Evolutionary conservation across 1,140 invertebrate species (phyloP), one percentile per base, ranked within the genome.

Genomic region (Eueides isabella): DNA sequence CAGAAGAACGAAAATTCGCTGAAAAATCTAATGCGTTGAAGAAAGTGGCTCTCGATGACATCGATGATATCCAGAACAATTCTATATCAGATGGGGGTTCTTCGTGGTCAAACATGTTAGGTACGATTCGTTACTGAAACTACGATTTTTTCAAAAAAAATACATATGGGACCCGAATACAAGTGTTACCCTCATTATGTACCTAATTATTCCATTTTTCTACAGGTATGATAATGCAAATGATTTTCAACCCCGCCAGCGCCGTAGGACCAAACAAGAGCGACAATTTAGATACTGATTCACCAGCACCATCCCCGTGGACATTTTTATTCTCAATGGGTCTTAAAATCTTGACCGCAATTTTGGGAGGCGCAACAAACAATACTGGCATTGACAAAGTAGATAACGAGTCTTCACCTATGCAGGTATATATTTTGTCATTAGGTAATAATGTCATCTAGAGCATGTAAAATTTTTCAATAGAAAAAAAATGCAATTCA

Each of bases 311-410:
- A 9, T 97, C 97, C 23, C 96, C 97, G 5, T 98, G 97, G 97
- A 95, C 97, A n/a, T 97, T 97, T 87, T 92, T 97, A 0, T 91
- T 98, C n/a, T 96, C 97, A 1, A 89, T 91, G 94, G 95, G 95
- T 61, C 94, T 98, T 12, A 96, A 97, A 87, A 96, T 98, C 72
- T 92, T 98, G 48, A 97, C 97, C 2, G 97, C 97, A 12, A 94
- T 98, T 70, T 92, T 98, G 19, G 97, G 97, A 38, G 97, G 97
- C 41, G 95, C 95, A 29, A 94, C 95, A 2, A 95, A 95, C 9
- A 95, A 94, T 79, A 97, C 97, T 85, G 97, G 97, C 67, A 98
- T 98, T 85, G 97, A 98, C 88, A 98, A 98, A 92, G 97, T 97
- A 38, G 97, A 98, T 92, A 97, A 97, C 90, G 96, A 94, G 85